Base-by-base conservation (phyloP, 2,888 invertebrate genomes). In the Lacanobia oleracea region DNA sequence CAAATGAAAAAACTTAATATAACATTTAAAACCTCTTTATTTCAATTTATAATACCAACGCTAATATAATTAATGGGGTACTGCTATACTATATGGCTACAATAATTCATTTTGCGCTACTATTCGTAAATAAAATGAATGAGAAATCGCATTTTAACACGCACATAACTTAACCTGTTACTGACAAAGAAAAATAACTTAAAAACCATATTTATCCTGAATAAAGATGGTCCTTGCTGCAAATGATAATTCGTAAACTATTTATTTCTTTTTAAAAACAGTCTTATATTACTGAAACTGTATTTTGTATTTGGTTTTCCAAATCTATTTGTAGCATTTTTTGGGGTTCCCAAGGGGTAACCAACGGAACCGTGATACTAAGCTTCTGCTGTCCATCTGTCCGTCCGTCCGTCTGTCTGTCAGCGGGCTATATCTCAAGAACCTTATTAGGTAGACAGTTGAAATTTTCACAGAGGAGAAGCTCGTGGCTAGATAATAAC, bases 41-140 rank as follows among this genome's bases (percentile, higher is more conserved):
- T 67, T 16, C 1, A 51, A 45, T 67, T 45, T 45, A 37, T 45
- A 37, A 45, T 27, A 51, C 16, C 12, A n/a, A 51, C 3, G 5
- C 45, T 27, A n/a, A 67, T 73, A 40, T 53, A 48, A 73, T 48
- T 53, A 59, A 68, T 18, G 37, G 5, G 3, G 27, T 27, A 9
- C n/a, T 21, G 9, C 12, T 75, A 4, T 21, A n/a, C 21, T n/a
- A 43, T 12, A 27, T 0, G 37, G 1, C 40, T 27, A 51, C n/a
- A 75, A 40, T 75, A 59, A 65, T 65, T 79, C 10, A 79, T 64
- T 70, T 77, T 5, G 16, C 14, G 54, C 50, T 37, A 72, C 37
- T 53, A 27, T 54, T n/a, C 21, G 45, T 57, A 45, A 64, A 60
- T 63, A 60, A 45, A 60, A 40, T 60, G 0, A 12, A 53, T 12